Conservation (phyloP, 2,888 invertebrate species). For the Perizoma flavofasciatum region DNA sequence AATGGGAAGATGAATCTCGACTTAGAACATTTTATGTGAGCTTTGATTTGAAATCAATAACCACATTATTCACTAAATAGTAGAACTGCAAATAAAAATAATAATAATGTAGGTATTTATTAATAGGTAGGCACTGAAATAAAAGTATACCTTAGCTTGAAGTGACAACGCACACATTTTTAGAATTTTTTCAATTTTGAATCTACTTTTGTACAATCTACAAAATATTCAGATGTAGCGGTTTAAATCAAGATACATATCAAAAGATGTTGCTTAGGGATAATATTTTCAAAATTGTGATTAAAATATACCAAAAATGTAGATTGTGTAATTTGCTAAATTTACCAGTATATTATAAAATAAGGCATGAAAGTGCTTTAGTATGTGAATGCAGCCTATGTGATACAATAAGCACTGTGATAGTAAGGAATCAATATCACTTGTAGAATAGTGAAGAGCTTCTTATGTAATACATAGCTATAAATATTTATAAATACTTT, state of each 20-base stretch:
- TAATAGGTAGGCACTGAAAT: too few species aligned
- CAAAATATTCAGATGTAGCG: not conserved
- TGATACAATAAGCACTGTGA: not conserved
- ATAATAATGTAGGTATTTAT: too few species aligned
- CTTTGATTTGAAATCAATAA: too few species aligned
- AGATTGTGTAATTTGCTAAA: too few species aligned
- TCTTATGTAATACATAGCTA: not conserved
- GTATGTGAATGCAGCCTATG: too few species aligned
- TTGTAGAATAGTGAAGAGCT: slow-evolving; percentile 5
- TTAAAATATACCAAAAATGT: not conserved
- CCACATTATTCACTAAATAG: too few species aligned
- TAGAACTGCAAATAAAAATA: too few species aligned
- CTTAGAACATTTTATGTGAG: too few species aligned
- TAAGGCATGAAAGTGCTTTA: not conserved
- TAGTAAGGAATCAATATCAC: not conserved
- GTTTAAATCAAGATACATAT: slow-evolving; percentile 15
- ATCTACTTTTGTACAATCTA: not conserved
- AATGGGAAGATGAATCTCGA: too few species aligned
- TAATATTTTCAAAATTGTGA: slow-evolving; percentile 3
- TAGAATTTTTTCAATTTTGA: not conserved
- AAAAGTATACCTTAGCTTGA: too few species aligned
- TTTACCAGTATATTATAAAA: too few species aligned
- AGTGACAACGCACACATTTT: not conserved
- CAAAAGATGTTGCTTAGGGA: not conserved
- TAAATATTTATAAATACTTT: not conserved